Evolutionary conservation across 35 echinoderm and acorn worm genomes (phyloP), one percentile per base, ranked within the genome.

Genomic region (Holothuria glaberrima): DNA sequence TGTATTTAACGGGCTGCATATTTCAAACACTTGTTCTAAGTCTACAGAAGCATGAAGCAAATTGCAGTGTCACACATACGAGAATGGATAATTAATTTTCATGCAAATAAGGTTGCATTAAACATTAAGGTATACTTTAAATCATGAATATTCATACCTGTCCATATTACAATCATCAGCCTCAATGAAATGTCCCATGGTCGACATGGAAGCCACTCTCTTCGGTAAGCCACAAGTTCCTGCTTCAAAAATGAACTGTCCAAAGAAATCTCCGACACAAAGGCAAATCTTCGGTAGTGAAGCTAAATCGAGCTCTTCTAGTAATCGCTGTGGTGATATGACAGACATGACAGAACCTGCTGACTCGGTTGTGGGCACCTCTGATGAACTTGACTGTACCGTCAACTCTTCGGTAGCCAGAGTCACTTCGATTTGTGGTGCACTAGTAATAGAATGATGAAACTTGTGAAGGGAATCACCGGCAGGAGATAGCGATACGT

Each of bases 131-230:
- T 54, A 54, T 54, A 54, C 16, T 17, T 54, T 14, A 14, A 9
- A 1, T 54, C 16, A 54, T 54, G 16, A 12, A 54, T 54, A 54
- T 26, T 41, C 88, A 82, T 75, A 90, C 92, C 45, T 90, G 10
- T 75, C 50, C 46, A 85, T 59, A 10, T 92, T 92, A 59, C 66
- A 76, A 9, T 78, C 77, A 18, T 91, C 94, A 30, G 73, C 57
- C 31, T 91, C 88, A 30, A 87, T 87, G 18, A 97, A 67, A n/a
- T 83, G 58, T 34, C 58, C 58, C 12, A 97, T 48, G 9, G 92
- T 90, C 52, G 95, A 91, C 75, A 94, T 69, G 33, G 95, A 97
- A 30, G 95, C 95, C 87, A 96, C 78, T 68, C 92, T 86, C 52
- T 86, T 87, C 44, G 59, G 62, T 61, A 86, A 86, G 10, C 89